Evolutionary conservation across 2,888 invertebrate genomes (phyloP).

Genomic region (Phengaris arion): DNA sequence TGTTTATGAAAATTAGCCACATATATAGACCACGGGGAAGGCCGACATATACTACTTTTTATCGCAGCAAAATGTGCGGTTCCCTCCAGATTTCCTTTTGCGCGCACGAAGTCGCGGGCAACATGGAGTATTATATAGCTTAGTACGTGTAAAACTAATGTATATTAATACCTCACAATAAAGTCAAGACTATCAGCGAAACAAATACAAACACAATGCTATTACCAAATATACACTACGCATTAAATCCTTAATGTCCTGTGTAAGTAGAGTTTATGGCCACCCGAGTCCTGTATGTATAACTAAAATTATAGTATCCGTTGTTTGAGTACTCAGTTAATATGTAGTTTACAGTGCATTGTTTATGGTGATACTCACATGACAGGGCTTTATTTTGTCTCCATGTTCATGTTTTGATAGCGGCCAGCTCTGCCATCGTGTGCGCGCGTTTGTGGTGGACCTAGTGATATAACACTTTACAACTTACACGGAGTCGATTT

Average conservation of each 20-base stretch:
- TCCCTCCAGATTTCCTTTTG: too few relatives aligned
- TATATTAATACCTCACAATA: neutral
- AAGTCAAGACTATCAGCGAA: neutral
- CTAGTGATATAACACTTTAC: conserved; percentile 16
- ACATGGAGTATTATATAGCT: neutral
- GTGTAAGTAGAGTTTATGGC: conserved; percentile 31
- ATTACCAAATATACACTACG: neutral
- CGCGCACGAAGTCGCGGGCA: too few relatives aligned
- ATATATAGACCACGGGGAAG: too few relatives aligned
- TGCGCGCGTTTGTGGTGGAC: conserved; percentile 14
- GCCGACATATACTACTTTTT: too few relatives aligned
- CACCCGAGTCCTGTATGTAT: conserved; percentile 42
- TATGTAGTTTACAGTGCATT: conserved; percentile 29
- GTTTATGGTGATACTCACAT: conserved; percentile 24
- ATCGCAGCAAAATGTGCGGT: too few relatives aligned
- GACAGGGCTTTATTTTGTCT: conserved; percentile 27
- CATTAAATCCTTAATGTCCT: conserved; percentile 22
- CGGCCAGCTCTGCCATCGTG: conserved; percentile 9
- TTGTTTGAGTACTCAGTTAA: conserved; percentile 26
- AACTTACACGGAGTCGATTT: conserved; percentile 1
- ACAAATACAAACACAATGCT: neutral
- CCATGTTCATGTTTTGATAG: conserved; percentile 17
- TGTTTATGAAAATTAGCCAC: too few relatives aligned
- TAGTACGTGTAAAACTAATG: neutral
- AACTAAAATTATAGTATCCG: conserved; percentile 43